Evolutionary conservation across 2,888 invertebrate genomes (phyloP).

Genomic region (Heliothis peltigera): DNA sequence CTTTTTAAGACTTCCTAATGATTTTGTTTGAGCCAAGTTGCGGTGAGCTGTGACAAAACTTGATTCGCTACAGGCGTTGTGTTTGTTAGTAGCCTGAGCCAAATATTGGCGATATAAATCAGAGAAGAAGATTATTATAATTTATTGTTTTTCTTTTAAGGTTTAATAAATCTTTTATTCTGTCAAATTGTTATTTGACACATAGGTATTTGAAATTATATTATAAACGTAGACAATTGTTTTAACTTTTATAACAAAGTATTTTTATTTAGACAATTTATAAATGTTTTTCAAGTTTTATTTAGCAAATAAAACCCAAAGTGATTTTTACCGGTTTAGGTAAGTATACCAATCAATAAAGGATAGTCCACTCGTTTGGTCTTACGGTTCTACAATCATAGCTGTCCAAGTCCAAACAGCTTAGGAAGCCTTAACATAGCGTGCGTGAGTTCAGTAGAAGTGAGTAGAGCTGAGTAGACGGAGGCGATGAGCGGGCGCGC

Average conservation of each 20-base stretch:
- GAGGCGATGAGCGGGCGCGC: conserved; percentile 59
- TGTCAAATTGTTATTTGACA: conserved; percentile 10
- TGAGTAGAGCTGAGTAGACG: conserved; percentile 56
- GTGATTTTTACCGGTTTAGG: neutral
- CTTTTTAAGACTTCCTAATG: conserved; percentile 50
- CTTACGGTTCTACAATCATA: conserved; percentile 57
- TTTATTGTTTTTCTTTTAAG: conserved; percentile 15
- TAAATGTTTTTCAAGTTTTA: neutral
- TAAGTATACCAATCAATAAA: conserved; percentile 14
- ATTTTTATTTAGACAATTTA: neutral
- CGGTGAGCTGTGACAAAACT: conserved; percentile 17
- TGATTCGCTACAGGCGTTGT: conserved; percentile 27
- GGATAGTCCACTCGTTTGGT: conserved; percentile 62
- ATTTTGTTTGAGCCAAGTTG: conserved; percentile 41
- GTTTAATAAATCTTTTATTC: neutral
- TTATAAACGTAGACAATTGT: conserved; percentile 20
- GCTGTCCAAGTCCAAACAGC: conserved; percentile 49
- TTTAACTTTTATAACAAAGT: conserved; percentile 31
- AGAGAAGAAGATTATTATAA: conserved; percentile 42
- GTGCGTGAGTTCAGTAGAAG: conserved; percentile 58
- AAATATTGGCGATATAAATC: conserved; percentile 1
- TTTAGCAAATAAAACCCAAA: conserved; percentile 26
- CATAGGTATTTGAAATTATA: conserved; percentile 11
- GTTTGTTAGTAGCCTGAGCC: conserved; percentile 7
- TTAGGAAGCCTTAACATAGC: conserved; percentile 63